These are phyloP conservation scores for Pavo muticus DNA, from an alignment of 2,113 vertebrate species.

Conservation along the genomic window DNA sequence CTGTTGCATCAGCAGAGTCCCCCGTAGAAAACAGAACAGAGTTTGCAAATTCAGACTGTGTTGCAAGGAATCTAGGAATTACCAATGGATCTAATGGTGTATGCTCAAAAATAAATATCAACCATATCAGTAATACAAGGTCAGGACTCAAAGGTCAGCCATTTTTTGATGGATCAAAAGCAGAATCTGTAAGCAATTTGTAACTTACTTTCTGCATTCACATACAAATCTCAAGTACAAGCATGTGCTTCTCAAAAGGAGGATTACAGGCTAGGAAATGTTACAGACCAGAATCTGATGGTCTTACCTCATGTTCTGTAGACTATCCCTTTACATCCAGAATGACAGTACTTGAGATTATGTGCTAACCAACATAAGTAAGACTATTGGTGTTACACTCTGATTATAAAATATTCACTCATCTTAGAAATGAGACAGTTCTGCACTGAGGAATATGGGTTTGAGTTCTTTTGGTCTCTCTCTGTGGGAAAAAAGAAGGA, in stretches of 20 bases:
- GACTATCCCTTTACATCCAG: not conserved
- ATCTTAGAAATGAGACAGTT: not conserved
- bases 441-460: not conserved
- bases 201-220: not conserved
- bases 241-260: not conserved
- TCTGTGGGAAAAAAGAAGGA: not conserved
- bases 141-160: not conserved
- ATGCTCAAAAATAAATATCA: not conserved
- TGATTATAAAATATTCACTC: not conserved
- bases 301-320: not conserved
- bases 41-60: not conserved
- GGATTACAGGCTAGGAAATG: not conserved
- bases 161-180: not conserved
- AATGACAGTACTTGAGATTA: not conserved
- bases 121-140: not conserved
- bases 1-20: not conserved
- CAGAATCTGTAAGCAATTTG: not conserved
- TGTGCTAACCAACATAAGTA: not conserved
- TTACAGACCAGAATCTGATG: not conserved
- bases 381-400: not conserved
- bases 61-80: not conserved
- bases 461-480: not conserved
- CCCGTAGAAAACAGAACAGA: not conserved
- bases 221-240: not conserved
- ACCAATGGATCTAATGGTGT: not conserved